phyloP scores from a whole-genome alignment of 2,113 vertebrate species.

The Hyaena hyaena region DNA sequence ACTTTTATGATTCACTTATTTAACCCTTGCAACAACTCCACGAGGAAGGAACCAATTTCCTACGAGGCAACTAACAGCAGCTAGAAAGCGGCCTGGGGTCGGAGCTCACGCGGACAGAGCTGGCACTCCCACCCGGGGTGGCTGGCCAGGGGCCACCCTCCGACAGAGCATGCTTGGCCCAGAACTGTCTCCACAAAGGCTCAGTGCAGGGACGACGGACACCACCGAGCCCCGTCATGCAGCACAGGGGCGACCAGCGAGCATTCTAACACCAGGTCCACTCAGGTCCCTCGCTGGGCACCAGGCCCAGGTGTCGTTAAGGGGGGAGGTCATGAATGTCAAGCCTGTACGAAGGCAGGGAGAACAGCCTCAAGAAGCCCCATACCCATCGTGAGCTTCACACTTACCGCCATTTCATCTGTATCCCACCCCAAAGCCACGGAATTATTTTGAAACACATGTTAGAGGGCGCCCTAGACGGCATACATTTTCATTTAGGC shows the following conservation, averaged over 20 bases:
- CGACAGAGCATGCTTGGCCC: accelerated
- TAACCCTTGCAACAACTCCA: background rate
- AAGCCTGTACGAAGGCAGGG: accelerated
- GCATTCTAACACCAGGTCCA: accelerated
- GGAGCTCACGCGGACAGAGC: accelerated
- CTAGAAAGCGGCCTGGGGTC: background rate
- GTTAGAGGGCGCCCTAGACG: background rate
- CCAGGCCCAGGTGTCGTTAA: background rate
- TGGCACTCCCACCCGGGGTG: too few relatives aligned
- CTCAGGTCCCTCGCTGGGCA: background rate
- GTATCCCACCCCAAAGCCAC: too few relatives aligned
- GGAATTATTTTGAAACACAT: background rate
- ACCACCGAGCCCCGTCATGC: accelerated
- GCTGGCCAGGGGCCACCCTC: background rate
- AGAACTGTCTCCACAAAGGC: accelerated
- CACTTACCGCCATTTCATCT: accelerated
- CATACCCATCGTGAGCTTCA: accelerated
- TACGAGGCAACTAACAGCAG: background rate
- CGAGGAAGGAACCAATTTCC: background rate
- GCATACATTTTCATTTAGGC: background rate
- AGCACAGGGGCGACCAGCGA: background rate
- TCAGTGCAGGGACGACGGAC: accelerated
- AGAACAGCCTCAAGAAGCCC: background rate
- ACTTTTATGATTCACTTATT: accelerated
- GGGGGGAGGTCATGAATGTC: accelerated